These are phyloP conservation scores for Napeogenes inachia DNA, from an alignment of 2,888 invertebrate species.

Conservation along the genomic window DNA sequence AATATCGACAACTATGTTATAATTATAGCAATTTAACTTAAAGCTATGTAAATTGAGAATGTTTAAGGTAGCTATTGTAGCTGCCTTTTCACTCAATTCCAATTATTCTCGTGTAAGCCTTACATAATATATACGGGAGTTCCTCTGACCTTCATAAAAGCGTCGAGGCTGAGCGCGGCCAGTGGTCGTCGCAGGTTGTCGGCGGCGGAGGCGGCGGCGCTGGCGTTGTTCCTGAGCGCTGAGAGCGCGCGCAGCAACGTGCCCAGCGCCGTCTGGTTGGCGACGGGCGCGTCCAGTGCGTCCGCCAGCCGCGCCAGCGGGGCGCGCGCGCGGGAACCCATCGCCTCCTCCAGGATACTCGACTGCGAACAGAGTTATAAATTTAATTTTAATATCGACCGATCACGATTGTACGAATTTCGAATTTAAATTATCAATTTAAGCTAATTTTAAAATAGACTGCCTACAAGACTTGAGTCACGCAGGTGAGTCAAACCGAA, in stretches of 20 bases:
- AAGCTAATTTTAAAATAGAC: too few species aligned
- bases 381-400: not conserved
- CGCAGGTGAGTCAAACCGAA: too few species aligned
- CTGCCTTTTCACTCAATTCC: too few species aligned
- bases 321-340: constrained; percentile 82
- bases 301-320: constrained; percentile 85
- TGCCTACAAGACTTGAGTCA: too few species aligned
- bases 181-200: constrained; percentile 85
- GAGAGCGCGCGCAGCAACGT: constrained; percentile 83
- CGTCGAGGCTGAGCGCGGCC: constrained; percentile 82
- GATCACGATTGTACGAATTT: not conserved
- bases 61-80: too few species aligned
- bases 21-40: too few species aligned
- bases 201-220: constrained; percentile 85
- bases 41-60: too few species aligned
- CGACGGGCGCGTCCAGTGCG: constrained; percentile 85
- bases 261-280: constrained; percentile 86
- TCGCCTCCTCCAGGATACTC: constrained; percentile 84
- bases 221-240: constrained; percentile 84
- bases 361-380: constrained; percentile 72
- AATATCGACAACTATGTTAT: too few species aligned
- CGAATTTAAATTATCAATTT: too few species aligned
- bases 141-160: constrained; percentile 57
- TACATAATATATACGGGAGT: too few species aligned
- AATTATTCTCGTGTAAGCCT: too few species aligned